Percentiles rank a stretch among this genome's conserved stretches.
Evolutionary conservation across 2,113 vertebrate genomes (phyloP).

Genomic region (Eupsittula cactorum): DNA sequence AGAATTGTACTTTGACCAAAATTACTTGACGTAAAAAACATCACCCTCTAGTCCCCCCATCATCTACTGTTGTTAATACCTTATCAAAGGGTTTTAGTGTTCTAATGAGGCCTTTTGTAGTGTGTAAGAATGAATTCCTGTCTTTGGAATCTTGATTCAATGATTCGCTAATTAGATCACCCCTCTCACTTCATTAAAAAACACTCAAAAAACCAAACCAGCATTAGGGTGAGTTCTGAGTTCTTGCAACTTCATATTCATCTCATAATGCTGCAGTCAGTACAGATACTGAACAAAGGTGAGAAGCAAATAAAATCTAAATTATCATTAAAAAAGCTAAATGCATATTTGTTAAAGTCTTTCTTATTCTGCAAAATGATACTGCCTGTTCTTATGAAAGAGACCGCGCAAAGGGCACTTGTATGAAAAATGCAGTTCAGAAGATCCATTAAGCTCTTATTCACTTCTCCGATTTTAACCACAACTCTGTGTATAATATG

Average conservation of each 20-base stretch:
- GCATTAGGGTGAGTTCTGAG: not conserved
- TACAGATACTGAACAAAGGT: not conserved
- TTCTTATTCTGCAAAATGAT: not conserved
- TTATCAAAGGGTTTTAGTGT: not conserved
- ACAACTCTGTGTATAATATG: not conserved
- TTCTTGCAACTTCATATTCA: not conserved
- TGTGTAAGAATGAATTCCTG: not conserved
- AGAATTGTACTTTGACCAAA: not conserved
- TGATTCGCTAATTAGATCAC: not conserved
- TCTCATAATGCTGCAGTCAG: not conserved
- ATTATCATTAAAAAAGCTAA: not conserved
- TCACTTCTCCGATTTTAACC: not conserved
- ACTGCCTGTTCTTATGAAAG: not conserved
- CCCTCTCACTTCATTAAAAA: not conserved
- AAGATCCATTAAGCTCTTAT: not conserved
- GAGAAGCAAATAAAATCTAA: not conserved
- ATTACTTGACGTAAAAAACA: not conserved
- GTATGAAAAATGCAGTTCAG: not conserved
- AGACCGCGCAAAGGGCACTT: not conserved
- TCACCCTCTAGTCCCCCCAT: not conserved
- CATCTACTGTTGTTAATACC: not conserved
- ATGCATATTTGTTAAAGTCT: not conserved
- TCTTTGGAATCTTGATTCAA: not conserved
- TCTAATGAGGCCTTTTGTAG: not conserved
- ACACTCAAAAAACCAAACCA: not conserved